Evolutionary conservation across 2,888 invertebrate genomes (phyloP).

Genomic region (Agrochola circellaris): DNA sequence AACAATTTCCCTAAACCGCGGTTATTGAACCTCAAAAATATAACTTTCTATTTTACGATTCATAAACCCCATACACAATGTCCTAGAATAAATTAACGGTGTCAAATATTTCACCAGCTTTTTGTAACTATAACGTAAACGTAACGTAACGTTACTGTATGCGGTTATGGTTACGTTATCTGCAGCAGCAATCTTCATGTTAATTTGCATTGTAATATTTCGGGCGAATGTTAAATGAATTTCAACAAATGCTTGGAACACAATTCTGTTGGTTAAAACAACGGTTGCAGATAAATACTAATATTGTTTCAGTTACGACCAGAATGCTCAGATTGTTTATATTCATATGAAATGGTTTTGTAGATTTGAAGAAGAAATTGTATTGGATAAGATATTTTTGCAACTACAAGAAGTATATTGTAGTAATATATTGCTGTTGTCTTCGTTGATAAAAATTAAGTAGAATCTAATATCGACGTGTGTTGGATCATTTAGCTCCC

Average conservation of each 20-base stretch:
- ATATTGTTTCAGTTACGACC: slow-evolving; percentile 36
- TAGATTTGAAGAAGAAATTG: not conserved
- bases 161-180: slow-evolving; percentile 38
- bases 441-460: not conserved
- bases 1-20: slow-evolving; percentile 19
- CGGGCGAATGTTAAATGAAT: slow-evolving; percentile 42
- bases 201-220: slow-evolving; percentile 39
- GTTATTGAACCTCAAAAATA: slow-evolving; percentile 42
- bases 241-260: slow-evolving; percentile 38
- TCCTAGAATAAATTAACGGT: slow-evolving; percentile 49
- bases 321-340: slow-evolving; percentile 10
- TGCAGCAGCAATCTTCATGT: slow-evolving; percentile 40
- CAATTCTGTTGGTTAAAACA: slow-evolving; percentile 38
- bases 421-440: too few relatives aligned
- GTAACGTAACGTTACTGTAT: not conserved
- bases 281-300: slow-evolving; percentile 35
- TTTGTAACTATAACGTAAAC: slow-evolving; percentile 32
- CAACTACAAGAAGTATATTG: too few relatives aligned
- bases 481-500: too few relatives aligned
- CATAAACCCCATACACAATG: slow-evolving; percentile 38
- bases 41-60: slow-evolving; percentile 52
- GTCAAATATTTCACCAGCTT: slow-evolving; percentile 43
- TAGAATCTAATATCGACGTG: not conserved
- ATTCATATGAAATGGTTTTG: not conserved
- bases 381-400: slow-evolving; percentile 4